These are phyloP conservation scores for Lysiphlebus fabarum DNA, from an alignment of 1,140 invertebrate genomes.

Conservation along the genomic window DNA sequence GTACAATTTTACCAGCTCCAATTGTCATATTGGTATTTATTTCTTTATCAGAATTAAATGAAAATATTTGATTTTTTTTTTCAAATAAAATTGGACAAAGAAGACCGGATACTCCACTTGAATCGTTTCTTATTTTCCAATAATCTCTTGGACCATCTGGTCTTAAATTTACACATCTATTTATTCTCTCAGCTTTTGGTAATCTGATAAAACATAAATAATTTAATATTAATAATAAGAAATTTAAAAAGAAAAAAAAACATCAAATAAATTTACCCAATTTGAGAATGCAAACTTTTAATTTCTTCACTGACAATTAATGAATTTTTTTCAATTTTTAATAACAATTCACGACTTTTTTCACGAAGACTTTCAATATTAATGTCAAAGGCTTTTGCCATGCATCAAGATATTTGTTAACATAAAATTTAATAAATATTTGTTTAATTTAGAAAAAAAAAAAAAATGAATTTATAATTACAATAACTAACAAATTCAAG, in stretches of 20 bases:
- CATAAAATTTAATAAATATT: no score
- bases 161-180: no score
- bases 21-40: slow-evolving; percentile 24
- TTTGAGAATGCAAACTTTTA: slow-evolving; percentile 21
- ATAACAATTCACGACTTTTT: slow-evolving; percentile 27
- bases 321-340: slow-evolving; percentile 20
- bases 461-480: no score
- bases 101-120: slow-evolving; percentile 20
- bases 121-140: slow-evolving; percentile 35
- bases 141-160: not conserved
- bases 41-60: slow-evolving; percentile 1
- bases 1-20: slow-evolving; percentile 26
- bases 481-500: no score
- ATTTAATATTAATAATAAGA: not conserved
- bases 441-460: no score
- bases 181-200: slow-evolving; percentile 20
- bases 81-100: slow-evolving; percentile 21
- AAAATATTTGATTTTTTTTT: slow-evolving; percentile 7
- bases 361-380: slow-evolving; percentile 29
- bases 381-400: slow-evolving; percentile 17
- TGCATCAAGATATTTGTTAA: not conserved
- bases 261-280: slow-evolving; percentile 24
- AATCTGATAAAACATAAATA: slow-evolving; percentile 4
- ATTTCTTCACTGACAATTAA: slow-evolving; percentile 27
- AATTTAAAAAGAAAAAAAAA: not conserved